Evolutionary conservation across 2,888 invertebrate species (phyloP).

Genomic region (Chrysotoxum bicinctum): DNA sequence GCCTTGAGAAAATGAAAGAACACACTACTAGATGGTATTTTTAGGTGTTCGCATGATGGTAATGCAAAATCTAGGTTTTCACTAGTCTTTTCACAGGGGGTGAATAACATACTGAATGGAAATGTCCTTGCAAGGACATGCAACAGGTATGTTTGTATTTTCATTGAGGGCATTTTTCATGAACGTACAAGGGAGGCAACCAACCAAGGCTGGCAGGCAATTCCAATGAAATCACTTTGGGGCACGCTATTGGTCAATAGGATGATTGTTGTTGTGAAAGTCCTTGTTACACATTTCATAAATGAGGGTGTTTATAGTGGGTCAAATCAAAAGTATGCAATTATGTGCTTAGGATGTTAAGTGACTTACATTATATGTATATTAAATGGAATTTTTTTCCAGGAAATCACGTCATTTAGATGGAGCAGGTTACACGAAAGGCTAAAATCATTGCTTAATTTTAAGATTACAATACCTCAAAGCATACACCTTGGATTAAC

Average conservation of each 20-base stretch:
- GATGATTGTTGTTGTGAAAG: constrained; percentile 45
- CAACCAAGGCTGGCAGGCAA: constrained; percentile 31
- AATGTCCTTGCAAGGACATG: constrained; percentile 57
- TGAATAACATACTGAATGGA: constrained; percentile 25
- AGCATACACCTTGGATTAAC: background rate
- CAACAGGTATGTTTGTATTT: constrained; percentile 62
- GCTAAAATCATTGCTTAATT: constrained; percentile 3
- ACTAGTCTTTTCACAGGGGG: background rate
- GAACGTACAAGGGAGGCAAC: constrained; percentile 27
- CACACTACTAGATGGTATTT: background rate
- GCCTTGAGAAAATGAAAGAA: constrained; percentile 16
- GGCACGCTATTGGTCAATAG: constrained; percentile 63
- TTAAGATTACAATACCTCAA: background rate
- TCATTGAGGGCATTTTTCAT: constrained; percentile 58
- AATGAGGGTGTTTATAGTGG: constrained; percentile 56
- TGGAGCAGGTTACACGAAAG: constrained; percentile 3
- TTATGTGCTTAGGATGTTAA: constrained; percentile 61
- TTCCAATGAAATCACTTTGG: constrained; percentile 54
- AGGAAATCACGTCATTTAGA: constrained; percentile 27
- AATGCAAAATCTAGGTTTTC: constrained; percentile 13
- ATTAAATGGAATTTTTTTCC: constrained; percentile 33
- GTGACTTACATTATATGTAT: constrained; percentile 31
- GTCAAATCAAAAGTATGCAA: constrained; percentile 54
- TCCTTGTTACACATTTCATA: constrained; percentile 67
- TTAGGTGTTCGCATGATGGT: background rate